phyloP scores from a whole-genome alignment of 2,888 invertebrate species.

The Tridacna crocea region DNA sequence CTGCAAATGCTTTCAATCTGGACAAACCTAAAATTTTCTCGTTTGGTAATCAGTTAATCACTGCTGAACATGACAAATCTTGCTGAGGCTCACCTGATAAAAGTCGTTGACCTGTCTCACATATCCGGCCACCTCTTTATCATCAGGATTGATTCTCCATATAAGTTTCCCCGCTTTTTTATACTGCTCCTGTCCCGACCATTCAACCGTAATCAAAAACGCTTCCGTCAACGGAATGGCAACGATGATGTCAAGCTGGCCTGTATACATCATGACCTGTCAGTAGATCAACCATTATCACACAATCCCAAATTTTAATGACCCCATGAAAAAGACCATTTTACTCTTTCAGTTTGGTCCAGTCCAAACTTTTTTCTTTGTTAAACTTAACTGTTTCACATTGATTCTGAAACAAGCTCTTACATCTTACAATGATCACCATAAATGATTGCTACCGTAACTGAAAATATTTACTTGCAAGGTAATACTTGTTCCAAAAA shows the following conservation, averaged over 20 bases:
- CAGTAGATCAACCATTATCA: neutral
- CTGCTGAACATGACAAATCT: too few species aligned
- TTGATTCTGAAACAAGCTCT: too few species aligned
- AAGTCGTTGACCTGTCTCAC: conserved; percentile 78
- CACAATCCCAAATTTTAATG: neutral
- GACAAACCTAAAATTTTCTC: too few species aligned
- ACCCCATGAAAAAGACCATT: neutral
- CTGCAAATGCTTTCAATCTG: too few species aligned
- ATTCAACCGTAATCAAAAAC: conserved; percentile 90
- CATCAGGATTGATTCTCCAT: conserved; percentile 86
- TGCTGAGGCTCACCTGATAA: conserved; percentile 73
- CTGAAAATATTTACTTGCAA: too few species aligned
- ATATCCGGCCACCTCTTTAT: conserved; percentile 82
- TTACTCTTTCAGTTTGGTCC: too few species aligned
- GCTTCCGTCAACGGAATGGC: conserved; percentile 94
- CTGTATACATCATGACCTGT: conserved; percentile 92
- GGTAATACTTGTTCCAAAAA: too few species aligned
- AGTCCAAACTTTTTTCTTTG: too few species aligned
- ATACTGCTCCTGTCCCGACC: conserved; percentile 88
- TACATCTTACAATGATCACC: too few species aligned
- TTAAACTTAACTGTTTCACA: too few species aligned
- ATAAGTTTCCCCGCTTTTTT: conserved; percentile 86
- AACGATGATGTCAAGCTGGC: conserved; percentile 95
- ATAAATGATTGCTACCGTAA: too few species aligned
- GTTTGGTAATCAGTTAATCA: too few species aligned